A percentile compares a stretch with the other conserved stretches of the same genome.
Evolutionary conservation across 2,797 vertebrate species (phyloP).

Genomic region (Amazonetta brasiliensis): DNA sequence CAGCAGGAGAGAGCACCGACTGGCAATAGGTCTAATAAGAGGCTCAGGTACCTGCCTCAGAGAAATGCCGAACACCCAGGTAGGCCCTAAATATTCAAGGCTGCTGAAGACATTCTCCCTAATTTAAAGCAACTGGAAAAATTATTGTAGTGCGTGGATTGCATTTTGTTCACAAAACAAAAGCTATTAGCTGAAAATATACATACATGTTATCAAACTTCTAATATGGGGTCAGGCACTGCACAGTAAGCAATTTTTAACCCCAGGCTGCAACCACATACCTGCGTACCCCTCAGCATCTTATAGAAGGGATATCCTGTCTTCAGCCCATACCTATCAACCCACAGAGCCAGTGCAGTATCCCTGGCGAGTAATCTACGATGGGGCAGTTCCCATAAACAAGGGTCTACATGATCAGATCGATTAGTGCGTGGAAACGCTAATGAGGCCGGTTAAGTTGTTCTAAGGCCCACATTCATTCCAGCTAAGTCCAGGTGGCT

Average conservation of each 20-base stretch:
- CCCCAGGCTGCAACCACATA: not conserved
- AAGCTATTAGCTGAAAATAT: not conserved
- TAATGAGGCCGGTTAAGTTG: accelerated
- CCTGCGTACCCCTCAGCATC: not conserved
- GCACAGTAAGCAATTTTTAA: not conserved
- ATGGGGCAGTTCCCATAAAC: accelerated
- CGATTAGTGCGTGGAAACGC: not conserved
- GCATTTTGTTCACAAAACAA: not conserved
- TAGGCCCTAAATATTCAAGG: not conserved
- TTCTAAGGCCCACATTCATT: not conserved
- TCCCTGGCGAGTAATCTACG: not conserved
- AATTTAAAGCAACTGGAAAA: not conserved
- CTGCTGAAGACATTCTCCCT: not conserved
- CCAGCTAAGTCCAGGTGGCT: not conserved
- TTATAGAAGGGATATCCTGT: not conserved
- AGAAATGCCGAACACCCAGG: not conserved
- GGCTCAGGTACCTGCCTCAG: not conserved
- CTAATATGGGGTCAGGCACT: not conserved
- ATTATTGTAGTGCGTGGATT: accelerated
- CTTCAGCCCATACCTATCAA: accelerated
- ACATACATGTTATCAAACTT: not conserved
- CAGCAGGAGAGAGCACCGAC: not conserved
- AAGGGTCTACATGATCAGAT: not conserved
- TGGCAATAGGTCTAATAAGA: not conserved
- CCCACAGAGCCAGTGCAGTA: not conserved